A percentile compares a stretch with the other conserved stretches of the same genome.
These are phyloP conservation scores for Semicossyphus pulcher DNA, from an alignment of 2,113 vertebrate genomes.

Conservation along the genomic window DNA sequence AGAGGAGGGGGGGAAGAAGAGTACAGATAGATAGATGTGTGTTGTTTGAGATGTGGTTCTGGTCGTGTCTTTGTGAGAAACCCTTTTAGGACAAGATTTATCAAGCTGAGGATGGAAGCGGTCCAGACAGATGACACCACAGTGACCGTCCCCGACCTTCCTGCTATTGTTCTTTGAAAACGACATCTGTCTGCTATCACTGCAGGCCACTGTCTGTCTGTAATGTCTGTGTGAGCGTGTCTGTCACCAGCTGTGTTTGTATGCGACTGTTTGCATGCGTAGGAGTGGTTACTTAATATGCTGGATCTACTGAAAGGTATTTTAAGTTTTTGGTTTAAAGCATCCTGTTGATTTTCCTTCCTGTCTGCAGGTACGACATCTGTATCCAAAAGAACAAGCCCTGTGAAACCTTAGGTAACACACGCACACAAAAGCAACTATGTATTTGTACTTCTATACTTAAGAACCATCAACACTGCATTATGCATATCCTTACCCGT, in stretches of 20 bases:
- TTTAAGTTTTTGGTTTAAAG: slow-evolving; percentile 15
- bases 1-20: background rate
- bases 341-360: slow-evolving; percentile 16
- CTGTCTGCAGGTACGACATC: slow-evolving; percentile 92
- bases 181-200: slow-evolving; percentile 64
- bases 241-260: slow-evolving; percentile 16
- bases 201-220: slow-evolving; percentile 37
- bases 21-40: slow-evolving; percentile 17
- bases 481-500: background rate
- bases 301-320: background rate
- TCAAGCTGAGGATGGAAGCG: slow-evolving; percentile 68
- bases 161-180: slow-evolving; percentile 78
- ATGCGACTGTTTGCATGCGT: background rate
- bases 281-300: background rate
- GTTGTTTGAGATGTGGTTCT: slow-evolving; percentile 19
- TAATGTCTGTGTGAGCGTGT: slow-evolving; percentile 10
- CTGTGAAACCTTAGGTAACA: slow-evolving; percentile 94
- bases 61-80: slow-evolving; percentile 58
- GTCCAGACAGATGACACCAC: slow-evolving; percentile 70
- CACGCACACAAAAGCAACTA: slow-evolving; percentile 22
- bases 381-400: slow-evolving; percentile 99
- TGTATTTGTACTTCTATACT: background rate
- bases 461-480: background rate
- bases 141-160: slow-evolving; percentile 66
- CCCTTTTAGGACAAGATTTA: slow-evolving; percentile 57